A percentile compares a stretch with the other conserved stretches of the same genome.
Conservation (phyloP, 2,113 vertebrate genomes). For the Bubo scandiacus region DNA sequence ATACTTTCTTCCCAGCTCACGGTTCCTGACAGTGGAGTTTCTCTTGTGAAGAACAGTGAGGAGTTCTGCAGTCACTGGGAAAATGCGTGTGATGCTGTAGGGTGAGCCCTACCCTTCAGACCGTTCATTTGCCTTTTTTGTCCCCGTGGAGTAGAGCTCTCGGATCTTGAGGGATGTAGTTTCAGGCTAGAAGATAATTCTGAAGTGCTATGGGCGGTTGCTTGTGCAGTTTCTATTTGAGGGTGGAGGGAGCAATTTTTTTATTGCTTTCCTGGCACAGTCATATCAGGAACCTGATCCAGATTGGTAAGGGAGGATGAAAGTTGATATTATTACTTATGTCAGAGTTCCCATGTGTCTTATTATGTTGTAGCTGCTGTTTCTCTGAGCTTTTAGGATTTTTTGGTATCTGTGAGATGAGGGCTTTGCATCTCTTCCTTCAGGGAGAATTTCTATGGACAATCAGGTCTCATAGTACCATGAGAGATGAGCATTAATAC, state of each 20-base stretch:
- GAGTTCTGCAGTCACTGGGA: neutral
- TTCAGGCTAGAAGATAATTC: neutral
- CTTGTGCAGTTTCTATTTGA: neutral
- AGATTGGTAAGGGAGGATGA: neutral
- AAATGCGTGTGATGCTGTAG: fast-evolving
- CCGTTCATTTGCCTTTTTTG: neutral
- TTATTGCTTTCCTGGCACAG: neutral
- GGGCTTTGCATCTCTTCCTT: neutral
- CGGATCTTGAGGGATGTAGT: neutral
- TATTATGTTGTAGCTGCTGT: neutral
- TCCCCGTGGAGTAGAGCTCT: neutral
- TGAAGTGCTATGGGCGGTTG: neutral
- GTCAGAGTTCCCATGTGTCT: neutral
- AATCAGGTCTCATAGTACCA: fast-evolving
- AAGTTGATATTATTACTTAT: neutral
- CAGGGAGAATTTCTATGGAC: neutral
- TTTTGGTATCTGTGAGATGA: neutral
- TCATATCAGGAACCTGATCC: neutral
- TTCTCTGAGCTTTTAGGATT: neutral
- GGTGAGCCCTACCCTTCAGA: neutral
- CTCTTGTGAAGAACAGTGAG: neutral
- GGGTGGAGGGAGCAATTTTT: neutral
- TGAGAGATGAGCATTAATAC: neutral
- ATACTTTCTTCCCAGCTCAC: neutral
- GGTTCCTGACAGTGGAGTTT: neutral